Conservation (phyloP, 1,140 invertebrate genomes). For the Drosophila parvula region DNA sequence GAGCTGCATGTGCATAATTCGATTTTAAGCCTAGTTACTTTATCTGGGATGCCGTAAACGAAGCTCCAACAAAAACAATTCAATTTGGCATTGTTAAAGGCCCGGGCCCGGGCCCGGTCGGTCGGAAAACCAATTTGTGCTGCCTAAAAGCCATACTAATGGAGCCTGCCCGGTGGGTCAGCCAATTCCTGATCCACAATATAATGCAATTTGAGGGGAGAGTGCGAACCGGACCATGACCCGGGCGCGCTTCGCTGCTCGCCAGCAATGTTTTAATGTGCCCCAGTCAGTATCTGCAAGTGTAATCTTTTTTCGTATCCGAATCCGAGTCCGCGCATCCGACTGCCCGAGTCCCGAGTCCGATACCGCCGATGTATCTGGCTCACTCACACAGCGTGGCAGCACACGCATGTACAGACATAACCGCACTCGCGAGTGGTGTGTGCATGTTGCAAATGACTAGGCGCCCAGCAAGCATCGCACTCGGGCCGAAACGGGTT, state of each 20-base stretch:
- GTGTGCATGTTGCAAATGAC: conserved; percentile 80
- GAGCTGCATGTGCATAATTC: conserved; percentile 64
- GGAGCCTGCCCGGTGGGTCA: conserved; percentile 16
- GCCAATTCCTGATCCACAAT: neutral
- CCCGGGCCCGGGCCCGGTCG: neutral
- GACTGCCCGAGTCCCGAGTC: neutral
- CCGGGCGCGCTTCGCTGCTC: conserved; percentile 67
- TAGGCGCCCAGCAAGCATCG: conserved; percentile 65
- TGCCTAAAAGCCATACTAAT: conserved; percentile 53
- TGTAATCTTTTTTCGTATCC: conserved; percentile 53
- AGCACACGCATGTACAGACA: conserved; percentile 27
- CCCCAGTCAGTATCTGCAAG: conserved; percentile 64
- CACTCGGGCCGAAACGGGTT: conserved; percentile 57
- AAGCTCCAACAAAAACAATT: conserved; percentile 40
- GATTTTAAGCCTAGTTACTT: conserved; percentile 47
- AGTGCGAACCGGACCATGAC: conserved; percentile 63
- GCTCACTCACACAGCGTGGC: conserved; percentile 35
- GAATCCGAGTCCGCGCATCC: conserved; percentile 20
- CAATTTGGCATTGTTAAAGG: conserved; percentile 60
- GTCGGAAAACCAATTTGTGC: conserved; percentile 55
- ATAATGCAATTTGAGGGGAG: conserved; percentile 17
- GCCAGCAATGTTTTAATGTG: conserved; percentile 67
- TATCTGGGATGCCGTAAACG: conserved; percentile 26
- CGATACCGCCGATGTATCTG: conserved; percentile 23
- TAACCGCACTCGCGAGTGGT: conserved; percentile 51